phyloP scores from a whole-genome alignment of 2,888 invertebrate species.

The Acleris emargana region DNA sequence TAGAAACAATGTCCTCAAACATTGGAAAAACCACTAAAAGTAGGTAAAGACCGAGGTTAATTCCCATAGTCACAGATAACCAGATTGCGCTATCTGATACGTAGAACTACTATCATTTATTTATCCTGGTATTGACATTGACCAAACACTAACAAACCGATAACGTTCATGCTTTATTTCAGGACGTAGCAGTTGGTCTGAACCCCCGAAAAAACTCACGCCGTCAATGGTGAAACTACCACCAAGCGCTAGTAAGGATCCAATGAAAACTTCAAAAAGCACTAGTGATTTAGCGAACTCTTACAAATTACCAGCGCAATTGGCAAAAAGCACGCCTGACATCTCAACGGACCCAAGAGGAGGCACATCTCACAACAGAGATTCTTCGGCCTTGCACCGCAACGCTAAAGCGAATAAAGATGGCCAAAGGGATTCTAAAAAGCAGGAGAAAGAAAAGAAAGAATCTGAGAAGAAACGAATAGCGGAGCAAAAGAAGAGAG shows the following conservation, averaged over 20 bases:
- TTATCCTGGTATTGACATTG: constrained; percentile 21
- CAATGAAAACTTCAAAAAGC: constrained; percentile 56
- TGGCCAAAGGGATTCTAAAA: constrained; percentile 47
- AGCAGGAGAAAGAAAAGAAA: constrained; percentile 56
- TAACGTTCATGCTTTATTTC: constrained; percentile 41
- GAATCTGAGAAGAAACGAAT: constrained; percentile 59
- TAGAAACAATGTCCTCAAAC: not conserved
- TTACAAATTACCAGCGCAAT: constrained; percentile 44
- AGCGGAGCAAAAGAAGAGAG: constrained; percentile 54
- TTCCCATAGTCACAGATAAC: constrained; percentile 5
- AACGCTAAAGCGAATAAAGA: constrained; percentile 42
- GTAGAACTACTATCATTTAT: constrained; percentile 12
- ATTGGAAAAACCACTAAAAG: not conserved
- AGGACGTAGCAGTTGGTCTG: constrained; percentile 50
- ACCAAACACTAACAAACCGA: constrained; percentile 13
- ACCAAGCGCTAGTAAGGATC: constrained; percentile 38
- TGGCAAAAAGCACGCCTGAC: constrained; percentile 55
- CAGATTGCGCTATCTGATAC: constrained; percentile 10
- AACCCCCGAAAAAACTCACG: constrained; percentile 51
- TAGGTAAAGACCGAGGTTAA: not conserved
- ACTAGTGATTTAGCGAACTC: constrained; percentile 52
- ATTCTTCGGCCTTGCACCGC: constrained; percentile 37
- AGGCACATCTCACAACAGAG: constrained; percentile 34
- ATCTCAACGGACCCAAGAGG: constrained; percentile 58
- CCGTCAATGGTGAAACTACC: constrained; percentile 56